phyloP scores from a whole-genome alignment of 2,113 vertebrate species.

The Taxidea taxus region DNA sequence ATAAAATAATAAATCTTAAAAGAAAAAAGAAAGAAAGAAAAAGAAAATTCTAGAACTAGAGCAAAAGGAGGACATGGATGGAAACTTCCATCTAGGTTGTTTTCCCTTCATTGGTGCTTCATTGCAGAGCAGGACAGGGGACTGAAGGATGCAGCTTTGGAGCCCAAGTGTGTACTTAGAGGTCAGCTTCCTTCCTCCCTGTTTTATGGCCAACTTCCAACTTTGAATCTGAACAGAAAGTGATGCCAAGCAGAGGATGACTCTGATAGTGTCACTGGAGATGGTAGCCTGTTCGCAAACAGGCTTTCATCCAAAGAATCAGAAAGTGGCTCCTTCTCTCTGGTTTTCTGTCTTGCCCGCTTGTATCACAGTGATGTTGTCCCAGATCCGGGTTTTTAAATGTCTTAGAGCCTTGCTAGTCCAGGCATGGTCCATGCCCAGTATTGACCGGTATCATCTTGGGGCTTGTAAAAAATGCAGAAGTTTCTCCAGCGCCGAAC shows the following conservation, averaged over 20 bases:
- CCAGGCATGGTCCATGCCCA: accelerated
- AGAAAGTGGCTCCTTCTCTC: neutral
- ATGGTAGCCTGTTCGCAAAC: neutral
- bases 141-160: accelerated
- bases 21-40: neutral
- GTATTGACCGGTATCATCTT: too few species aligned
- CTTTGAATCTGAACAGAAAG: neutral
- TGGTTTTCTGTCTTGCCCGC: neutral
- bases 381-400: neutral
- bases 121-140: neutral
- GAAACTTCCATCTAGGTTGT: neutral
- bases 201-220: neutral
- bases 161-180: neutral
- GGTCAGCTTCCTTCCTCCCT: neutral
- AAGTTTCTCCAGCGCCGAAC: accelerated
- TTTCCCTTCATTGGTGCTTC: neutral
- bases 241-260: too few species aligned
- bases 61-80: too few species aligned
- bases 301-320: neutral
- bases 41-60: neutral
- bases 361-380: neutral
- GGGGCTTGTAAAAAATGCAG: neutral
- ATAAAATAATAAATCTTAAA: neutral
- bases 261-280: neutral
- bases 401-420: neutral